Base-by-base conservation (phyloP, 1,140 invertebrate genomes). In the Ctenoplectra terminalis region DNA sequence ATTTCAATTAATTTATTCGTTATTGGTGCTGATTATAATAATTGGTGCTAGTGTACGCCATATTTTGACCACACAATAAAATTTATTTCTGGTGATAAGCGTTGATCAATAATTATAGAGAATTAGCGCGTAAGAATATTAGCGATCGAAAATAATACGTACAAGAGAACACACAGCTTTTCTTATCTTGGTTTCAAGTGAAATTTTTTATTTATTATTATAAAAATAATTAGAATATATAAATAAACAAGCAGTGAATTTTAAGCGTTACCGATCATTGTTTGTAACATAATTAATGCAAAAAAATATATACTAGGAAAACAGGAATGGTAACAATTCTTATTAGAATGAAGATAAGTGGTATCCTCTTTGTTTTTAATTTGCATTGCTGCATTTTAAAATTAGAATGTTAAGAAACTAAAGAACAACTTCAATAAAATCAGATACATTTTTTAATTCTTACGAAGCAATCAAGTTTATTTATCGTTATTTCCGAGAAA, bases 11-110 rank as follows among this genome's bases (percentile, higher is more conserved):
- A 46, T 86, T 74, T 46, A 37, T 74, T 66, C 31, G 74, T n/a
- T n/a, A 73, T 82, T 78, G 85, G 84, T 86, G 83, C 84, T 86
- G 83, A 58, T 67, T 67, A 67, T 61, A 82, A 86, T 26, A 34
- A 74, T 73, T 82, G 85, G 85, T 87, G 85, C 84, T 87, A 80
- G 50, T 74, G 37, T 73, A 82, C 43, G 37, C 43, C 72, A 40
- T 60, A 67, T 75, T 60, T 71, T 46, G 61, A 71, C 29, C 40
- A 77, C 23, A 1, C 6, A 60, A 46, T 56, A 43, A 83, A 64
- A 48, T 75, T 73, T 56, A 63, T 78, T 83, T 79, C 54, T 23
- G 56, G 58, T 46, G 69, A 69, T 70, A 52, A 52, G 70, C 50
- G 56, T 82, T 80, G 15, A 26, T 50, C 15, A 50, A 73, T 81